These are phyloP conservation scores for Eufriesea mexicana DNA, from an alignment of 1,140 invertebrate species.

Conservation along the genomic window DNA sequence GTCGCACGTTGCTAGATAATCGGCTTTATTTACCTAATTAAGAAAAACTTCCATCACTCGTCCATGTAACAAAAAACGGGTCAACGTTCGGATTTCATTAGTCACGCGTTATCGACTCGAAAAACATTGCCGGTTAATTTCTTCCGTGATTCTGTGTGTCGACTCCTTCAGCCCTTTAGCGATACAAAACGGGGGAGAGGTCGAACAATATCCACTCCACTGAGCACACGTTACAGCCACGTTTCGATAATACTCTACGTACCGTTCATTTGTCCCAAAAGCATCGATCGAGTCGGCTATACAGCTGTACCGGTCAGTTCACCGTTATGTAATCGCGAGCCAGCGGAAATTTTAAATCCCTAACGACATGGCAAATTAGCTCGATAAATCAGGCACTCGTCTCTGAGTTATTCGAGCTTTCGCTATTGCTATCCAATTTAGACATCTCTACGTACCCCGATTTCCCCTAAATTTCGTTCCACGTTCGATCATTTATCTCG, in stretches of 20 bases:
- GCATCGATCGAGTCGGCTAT: neutral
- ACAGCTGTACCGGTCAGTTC: too few relatives aligned
- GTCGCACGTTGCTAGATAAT: neutral
- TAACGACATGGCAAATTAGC: too few relatives aligned
- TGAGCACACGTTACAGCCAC: neutral
- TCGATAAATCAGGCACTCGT: too few relatives aligned
- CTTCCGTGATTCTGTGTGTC: neutral
- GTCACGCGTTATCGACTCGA: neutral
- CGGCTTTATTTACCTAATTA: constrained; percentile 43
- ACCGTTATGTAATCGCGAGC: too few relatives aligned
- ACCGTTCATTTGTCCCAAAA: neutral
- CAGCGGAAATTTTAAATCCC: too few relatives aligned
- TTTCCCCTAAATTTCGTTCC: too few relatives aligned
- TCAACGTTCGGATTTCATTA: neutral
- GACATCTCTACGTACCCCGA: too few relatives aligned
- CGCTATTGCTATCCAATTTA: too few relatives aligned
- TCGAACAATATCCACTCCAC: neutral
- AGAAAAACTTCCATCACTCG: constrained; percentile 9
- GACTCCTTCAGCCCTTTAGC: neutral
- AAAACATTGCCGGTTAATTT: neutral
- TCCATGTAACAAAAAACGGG: neutral
- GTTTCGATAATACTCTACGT: neutral
- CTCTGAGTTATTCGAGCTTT: too few relatives aligned
- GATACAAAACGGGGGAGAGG: neutral
- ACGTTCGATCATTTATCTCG: too few relatives aligned